These are phyloP conservation scores for Pammene fasciana DNA, from an alignment of 2,888 invertebrate genomes.

Conservation along the genomic window DNA sequence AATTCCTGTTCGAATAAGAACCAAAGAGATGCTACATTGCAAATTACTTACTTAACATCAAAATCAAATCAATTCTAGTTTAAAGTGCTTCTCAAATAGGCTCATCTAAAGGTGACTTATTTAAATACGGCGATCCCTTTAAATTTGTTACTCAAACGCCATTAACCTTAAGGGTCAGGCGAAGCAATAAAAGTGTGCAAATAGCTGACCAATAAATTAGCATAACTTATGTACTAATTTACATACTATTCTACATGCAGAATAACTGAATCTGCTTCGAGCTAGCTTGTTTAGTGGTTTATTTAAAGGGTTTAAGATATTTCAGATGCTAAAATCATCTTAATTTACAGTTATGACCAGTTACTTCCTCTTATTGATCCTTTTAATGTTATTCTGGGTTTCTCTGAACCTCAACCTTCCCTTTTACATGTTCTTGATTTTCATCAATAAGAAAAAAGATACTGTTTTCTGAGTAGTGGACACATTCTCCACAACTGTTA, in stretches of 20 bases:
- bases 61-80: background rate
- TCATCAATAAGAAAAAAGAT: no score
- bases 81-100: background rate
- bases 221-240: slow-evolving; percentile 35
- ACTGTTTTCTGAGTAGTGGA: no score
- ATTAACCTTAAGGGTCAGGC: slow-evolving; percentile 40
- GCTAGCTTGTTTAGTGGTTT: background rate
- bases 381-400: no score
- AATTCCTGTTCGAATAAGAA: no score
- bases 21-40: no score
- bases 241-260: slow-evolving; percentile 29
- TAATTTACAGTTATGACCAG: no score
- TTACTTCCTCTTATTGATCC: no score
- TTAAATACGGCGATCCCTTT: slow-evolving; percentile 27
- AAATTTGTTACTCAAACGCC: slow-evolving; percentile 28
- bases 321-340: no score
- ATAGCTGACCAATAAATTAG: slow-evolving; percentile 52
- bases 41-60: background rate
- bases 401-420: no score
- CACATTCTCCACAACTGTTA: no score
- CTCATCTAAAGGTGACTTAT: slow-evolving; percentile 24
- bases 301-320: background rate
- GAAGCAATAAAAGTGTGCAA: slow-evolving; percentile 64
- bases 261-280: background rate
- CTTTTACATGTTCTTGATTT: no score